Conservation (phyloP, 2,797 vertebrate genomes). For the Sandelia bainsii region DNA sequence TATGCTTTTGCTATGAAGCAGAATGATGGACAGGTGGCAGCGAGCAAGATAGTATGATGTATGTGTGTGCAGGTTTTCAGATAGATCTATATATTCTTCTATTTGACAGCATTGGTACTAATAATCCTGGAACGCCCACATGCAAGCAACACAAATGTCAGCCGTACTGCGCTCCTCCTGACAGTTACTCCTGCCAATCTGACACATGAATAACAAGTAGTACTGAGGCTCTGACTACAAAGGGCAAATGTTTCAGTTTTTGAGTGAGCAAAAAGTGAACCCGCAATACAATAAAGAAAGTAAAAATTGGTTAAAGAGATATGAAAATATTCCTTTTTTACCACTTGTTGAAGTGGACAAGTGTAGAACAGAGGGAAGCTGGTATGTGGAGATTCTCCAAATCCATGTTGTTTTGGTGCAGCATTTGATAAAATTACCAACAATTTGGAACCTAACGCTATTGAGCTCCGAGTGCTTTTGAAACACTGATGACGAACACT, state of each 20-base stretch:
- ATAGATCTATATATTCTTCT: slow-evolving; percentile 26
- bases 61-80: slow-evolving; percentile 22
- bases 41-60: slow-evolving; percentile 10
- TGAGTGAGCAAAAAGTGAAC: slow-evolving; percentile 4
- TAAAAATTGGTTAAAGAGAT: neutral
- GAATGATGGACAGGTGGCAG: slow-evolving; percentile 41
- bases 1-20: slow-evolving; percentile 31
- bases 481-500: no score
- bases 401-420: no score
- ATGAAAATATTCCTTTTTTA: neutral
- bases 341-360: neutral
- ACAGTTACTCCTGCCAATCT: slow-evolving; percentile 4
- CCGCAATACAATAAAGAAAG: neutral
- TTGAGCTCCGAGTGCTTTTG: no score
- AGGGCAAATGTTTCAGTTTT: slow-evolving; percentile 32
- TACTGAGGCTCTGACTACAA: slow-evolving; percentile 49
- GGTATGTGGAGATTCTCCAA: neutral
- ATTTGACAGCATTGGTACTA: slow-evolving; percentile 45
- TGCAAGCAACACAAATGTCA: slow-evolving; percentile 28
- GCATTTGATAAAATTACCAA: no score
- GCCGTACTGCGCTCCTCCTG: slow-evolving; percentile 10
- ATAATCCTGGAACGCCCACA: slow-evolving; percentile 51
- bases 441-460: no score
- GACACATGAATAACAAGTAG: slow-evolving; percentile 27
- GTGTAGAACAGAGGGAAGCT: neutral